Evolutionary conservation across 2,113 vertebrate genomes (phyloP).

Genomic region (Dissostichus mawsoni): DNA sequence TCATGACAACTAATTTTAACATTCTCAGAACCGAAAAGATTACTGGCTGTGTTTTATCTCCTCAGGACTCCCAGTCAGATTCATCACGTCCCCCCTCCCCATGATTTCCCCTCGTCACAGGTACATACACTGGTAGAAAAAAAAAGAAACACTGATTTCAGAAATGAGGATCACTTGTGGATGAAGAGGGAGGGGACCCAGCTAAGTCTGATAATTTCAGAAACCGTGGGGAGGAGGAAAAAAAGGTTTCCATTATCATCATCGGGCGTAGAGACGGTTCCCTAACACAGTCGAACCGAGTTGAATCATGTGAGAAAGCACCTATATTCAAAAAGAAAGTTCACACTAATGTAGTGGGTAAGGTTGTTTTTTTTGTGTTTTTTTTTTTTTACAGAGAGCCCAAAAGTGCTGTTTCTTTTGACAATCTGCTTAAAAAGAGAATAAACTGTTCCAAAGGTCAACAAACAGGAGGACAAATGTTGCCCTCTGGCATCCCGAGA

Average conservation of each 20-base stretch:
- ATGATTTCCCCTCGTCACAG: conserved; percentile 51
- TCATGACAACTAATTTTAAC: conserved; percentile 28
- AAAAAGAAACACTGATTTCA: conserved; percentile 77
- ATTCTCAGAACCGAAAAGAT: conserved; percentile 40
- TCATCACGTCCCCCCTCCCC: background rate
- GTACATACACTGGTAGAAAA: conserved; percentile 65
- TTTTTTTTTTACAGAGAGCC: conserved; percentile 31
- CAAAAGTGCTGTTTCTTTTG: conserved; percentile 46
- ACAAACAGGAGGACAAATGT: conserved; percentile 10
- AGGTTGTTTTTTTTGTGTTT: conserved; percentile 20
- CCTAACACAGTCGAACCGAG: conserved; percentile 20
- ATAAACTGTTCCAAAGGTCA: conserved; percentile 8
- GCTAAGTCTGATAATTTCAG: conserved; percentile 18
- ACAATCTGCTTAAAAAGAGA: conserved; percentile 44
- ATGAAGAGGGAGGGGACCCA: conserved; percentile 68
- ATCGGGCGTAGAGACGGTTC: conserved; percentile 2
- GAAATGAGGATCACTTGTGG: conserved; percentile 67
- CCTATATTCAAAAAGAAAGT: conserved; percentile 35
- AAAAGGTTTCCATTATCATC: conserved; percentile 9
- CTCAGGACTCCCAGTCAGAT: conserved; percentile 59
- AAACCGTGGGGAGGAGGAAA: conserved; percentile 4
- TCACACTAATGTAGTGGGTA: conserved; percentile 81
- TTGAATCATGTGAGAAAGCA: conserved; percentile 27
- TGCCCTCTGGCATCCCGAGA: conserved; percentile 25
- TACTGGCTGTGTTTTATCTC: conserved; percentile 12